Base-by-base conservation (phyloP, 2,888 invertebrate genomes). In the Strigamia crassipes region DNA sequence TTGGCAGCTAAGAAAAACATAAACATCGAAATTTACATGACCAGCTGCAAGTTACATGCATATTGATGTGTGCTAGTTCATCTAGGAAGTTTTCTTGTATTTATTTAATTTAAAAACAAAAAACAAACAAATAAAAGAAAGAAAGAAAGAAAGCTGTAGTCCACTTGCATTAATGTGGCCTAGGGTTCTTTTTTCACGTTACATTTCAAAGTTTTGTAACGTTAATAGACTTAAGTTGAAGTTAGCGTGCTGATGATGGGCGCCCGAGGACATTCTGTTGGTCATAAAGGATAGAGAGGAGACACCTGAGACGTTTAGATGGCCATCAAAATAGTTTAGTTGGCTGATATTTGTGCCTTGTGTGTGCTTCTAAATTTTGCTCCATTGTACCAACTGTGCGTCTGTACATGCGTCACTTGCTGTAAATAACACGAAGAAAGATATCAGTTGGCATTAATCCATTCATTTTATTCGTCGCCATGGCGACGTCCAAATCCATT, bases 271-370 rank as follows among this genome's bases (percentile, higher is more conserved):
- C 73, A 27, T n/a, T 73, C 73, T 27, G 27, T 12, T 73, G 73
- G 73, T 73, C 73, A 73, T 73, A 73, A 73, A 73, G 31, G 73
- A n/a, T 12, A 8, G 13, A 2, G 73, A 73, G 73, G 31, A 73
- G 73, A 73, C 73, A 73, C 73, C 73, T 73, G 73, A 73, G 73
- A 73, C 73, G 73, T 31, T 73, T 73, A 73, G 73, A 73, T 73
- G 73, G 73, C 73, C 73, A 73, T 73, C 73, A 73, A 73, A 73
- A 73, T 73, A 31, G 73, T 73, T 73, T 73, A 73, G 73, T 73
- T 73, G 73, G 73, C 73, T 73, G 73, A 27, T 73, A 73, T 73
- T 73, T 73, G 73, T 73, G 31, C 31, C 73, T 73, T n/a, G 73
- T 31, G 73, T 73, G 73, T 27, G 31, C 73, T 73, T 31, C 31